Base-by-base conservation (phyloP, 2,888 invertebrate species). In the Stegophylla sp. region DNA sequence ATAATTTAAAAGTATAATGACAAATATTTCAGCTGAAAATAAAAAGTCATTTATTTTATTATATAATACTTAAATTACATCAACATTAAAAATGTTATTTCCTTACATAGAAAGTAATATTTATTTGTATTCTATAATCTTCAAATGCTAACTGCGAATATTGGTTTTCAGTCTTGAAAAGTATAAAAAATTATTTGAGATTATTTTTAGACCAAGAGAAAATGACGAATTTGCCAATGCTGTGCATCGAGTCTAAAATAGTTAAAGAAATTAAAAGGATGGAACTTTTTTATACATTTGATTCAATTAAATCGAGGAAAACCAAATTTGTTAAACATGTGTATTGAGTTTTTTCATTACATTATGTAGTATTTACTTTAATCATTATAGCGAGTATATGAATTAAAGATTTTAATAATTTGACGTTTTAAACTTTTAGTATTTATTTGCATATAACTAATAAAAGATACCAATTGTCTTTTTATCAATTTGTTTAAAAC, bases 1-100 rank as follows among this genome's bases (percentile, higher is more conserved):
- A 56, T 20, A 56, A 56, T 56, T 56, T 56, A 56, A 56, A 56
- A 56, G 56, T 56, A n/a, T 66, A 23, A 23, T 66, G 66, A 7
- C 43, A 43, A 43, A 66, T 66, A 43, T 43, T 20, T 66, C 66
- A 66, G 41, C 20, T 20, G 66, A 66, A 43, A 66, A 66, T 43
- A 43, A 43, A 13, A 66, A 43, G 43, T 66, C 43, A 66, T 66
- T 66, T 66, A 43, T 66, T 66, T 41, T 20, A 20, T 66, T 20
- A 20, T 43, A 66, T 43, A 66, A 66, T 43, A 63, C 41, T 63
- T 63, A 34, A 63, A 63, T 63, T 34, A 9, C 7, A 63, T 63
- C 63, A 63, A 34, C n/a, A 63, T 63, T 34, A 63, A 34, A 63
- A 63, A 0, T 34, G 34, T 63, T 1, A 34, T 63, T 63, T 63